Evolutionary conservation across 2,888 invertebrate species (phyloP), one percentile per base, ranked within the genome.

Genomic region (Drymonia ruficornis): DNA sequence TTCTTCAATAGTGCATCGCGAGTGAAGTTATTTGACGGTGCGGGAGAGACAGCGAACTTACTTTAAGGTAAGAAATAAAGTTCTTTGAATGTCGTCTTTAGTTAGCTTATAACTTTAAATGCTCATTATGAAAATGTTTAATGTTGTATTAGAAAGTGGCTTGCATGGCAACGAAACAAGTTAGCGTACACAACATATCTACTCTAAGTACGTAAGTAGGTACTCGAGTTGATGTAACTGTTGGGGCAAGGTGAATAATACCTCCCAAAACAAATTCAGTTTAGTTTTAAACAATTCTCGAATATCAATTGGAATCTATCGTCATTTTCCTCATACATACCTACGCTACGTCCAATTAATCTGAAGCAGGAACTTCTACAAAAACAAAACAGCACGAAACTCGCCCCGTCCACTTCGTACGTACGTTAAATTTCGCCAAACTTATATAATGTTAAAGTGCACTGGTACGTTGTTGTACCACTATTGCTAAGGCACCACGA

Each of bases 81-180:
- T 45, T 49, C 65, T 66, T 67, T 58, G 59, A 13, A 56, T 53
- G 49, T 49, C 23, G 6, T 23, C 23, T 23, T 23, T 23, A 23
- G 52, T 44, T 13, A 11, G 2, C 43, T 49, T 48, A 48, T 45
- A 49, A 50, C 57, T 60, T 53, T 50, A 49, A 55, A 61, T 57
- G 56, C 43, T 63, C 58, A 63, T 62, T 58, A 71, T 72, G 69
- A 72, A 75, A 71, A 76, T 75, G 74, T 69, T 74, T 72, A 72
- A 82, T 81, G 85, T 83, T 84, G 81, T 85, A 87, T 89, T 90
- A 90, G 90, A 90, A 90, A 90, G 90, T 90, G 77, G 84, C 81
- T 84, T 86, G 83, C 83, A 85, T 88, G 83, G 86, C 83, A 84
- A 84, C 81, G 78, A 81, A 86, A 87, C 86, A 83, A 89, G 89